phyloP scores from a whole-genome alignment of 2,113 vertebrate species.

The pig (Sus scrofa) region DNA sequence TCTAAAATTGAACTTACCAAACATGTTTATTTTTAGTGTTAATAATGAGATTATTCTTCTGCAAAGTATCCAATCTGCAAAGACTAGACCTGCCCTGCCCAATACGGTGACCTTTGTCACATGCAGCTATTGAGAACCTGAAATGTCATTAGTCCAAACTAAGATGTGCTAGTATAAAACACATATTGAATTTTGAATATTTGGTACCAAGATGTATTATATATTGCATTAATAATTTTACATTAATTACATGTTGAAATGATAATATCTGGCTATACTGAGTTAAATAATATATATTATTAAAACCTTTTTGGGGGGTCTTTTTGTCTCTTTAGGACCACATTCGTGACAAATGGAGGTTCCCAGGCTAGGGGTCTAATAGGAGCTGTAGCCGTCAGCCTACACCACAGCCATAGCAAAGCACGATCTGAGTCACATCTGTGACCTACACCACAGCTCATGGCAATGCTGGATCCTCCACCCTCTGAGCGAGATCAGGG shows the following conservation, averaged over 20 bases:
- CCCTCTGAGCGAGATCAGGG: too few species aligned
- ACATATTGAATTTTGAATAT: constrained; percentile 1
- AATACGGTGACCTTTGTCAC: background rate
- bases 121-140: background rate
- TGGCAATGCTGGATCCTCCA: too few species aligned
- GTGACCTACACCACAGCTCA: too few species aligned
- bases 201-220: background rate
- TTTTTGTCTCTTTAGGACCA: too few species aligned
- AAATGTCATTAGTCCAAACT: background rate
- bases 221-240: constrained; percentile 8
- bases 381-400: too few species aligned
- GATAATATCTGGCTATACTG: background rate
- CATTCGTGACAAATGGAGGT: too few species aligned
- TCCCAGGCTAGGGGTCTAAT: too few species aligned
- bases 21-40: constrained; percentile 38
- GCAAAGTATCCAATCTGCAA: background rate
- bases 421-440: too few species aligned
- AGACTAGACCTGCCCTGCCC: background rate
- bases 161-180: background rate
- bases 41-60: background rate
- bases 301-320: too few species aligned
- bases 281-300: constrained; percentile 10
- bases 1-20: constrained; percentile 27
- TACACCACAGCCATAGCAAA: too few species aligned
- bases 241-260: constrained; percentile 15